Base-by-base conservation (phyloP, 2,113 vertebrate species). In the Chauna torquata region DNA sequence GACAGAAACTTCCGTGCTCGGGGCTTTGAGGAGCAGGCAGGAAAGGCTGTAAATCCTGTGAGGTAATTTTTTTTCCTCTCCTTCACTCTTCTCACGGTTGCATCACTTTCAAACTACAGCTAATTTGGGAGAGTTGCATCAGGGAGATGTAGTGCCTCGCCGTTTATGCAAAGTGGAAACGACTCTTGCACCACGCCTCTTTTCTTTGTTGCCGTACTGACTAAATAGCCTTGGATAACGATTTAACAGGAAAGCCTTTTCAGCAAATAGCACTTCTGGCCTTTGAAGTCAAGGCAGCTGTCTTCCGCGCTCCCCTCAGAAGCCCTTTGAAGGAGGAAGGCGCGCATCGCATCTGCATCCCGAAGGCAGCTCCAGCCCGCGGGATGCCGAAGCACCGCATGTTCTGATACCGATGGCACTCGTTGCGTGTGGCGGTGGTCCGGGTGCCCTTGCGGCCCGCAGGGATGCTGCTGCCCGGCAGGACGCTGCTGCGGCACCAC, bases 261-360 rank as follows among this genome's bases (percentile, higher is more conserved):
- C 7, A 8, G 52, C 32, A 82, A 94, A 88, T 75, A 65, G 16
- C 75, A 13, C 40, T 92, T 12, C 3, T 11, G 40, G 71, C 25
- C 84, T 91, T 86, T 94, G 93, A 95, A 96, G 83, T 87, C 71
- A n/a, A 61, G 16, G 62, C 24, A 8, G 17, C 62, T 19, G 61
- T 13, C 38, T 12, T 42, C 38, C 38, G 19, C 11, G 16, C 25
- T n/a, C 18, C 27, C 64, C 68, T 68, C 9, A 15, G 86, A 91
- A 97, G 96, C 89, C 88, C 92, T 98, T 86, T 94, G 90, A 95
- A 91, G 91, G 82, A 82, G 40, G 30, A 57, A 79, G 93, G 92
- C 85, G 81, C 52, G 61, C 17, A 36, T 18, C 3, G 58, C 58
- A 42, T 27, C 50, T 52, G 50, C 50, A 15, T 25, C 40, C 27